Percentiles rank a stretch among this genome's conserved stretches.
Conservation (phyloP, 2,113 vertebrate genomes). For the Porphyrio hochstetteri region DNA sequence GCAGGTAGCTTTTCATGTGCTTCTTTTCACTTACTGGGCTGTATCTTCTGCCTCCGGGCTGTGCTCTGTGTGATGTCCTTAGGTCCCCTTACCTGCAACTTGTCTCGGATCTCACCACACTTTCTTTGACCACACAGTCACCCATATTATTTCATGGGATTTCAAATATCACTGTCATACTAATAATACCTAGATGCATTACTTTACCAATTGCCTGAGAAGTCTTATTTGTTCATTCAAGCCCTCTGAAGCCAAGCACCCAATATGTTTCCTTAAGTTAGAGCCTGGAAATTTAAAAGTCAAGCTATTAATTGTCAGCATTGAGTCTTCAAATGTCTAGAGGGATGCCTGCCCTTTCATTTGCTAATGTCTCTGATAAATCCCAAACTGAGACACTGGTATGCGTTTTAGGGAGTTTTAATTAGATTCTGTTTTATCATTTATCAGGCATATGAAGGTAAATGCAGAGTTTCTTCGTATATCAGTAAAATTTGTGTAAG, state of each 20-base stretch:
- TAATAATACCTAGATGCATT: neutral
- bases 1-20: neutral
- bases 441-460: constrained; percentile 18
- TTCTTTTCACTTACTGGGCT: neutral
- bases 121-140: neutral
- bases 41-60: neutral
- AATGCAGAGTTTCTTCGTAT: neutral
- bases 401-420: constrained; percentile 10
- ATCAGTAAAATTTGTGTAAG: constrained; percentile 7
- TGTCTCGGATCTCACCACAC: neutral
- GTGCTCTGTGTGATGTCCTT: neutral
- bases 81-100: neutral
- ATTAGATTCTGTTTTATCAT: constrained; percentile 31
- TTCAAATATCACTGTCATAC: neutral
- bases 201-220: neutral
- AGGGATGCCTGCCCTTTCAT: neutral
- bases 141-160: neutral
- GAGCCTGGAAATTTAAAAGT: constrained; percentile 23
- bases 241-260: neutral
- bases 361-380: constrained; percentile 27
- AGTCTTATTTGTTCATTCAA: constrained; percentile 15
- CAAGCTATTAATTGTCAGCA: constrained; percentile 20
- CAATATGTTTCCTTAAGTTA: constrained; percentile 1
- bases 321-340: constrained; percentile 25
- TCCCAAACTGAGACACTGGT: constrained; percentile 1